Conservation (phyloP, 2,113 vertebrate genomes). For the Coryphaenoides rupestris region DNA sequence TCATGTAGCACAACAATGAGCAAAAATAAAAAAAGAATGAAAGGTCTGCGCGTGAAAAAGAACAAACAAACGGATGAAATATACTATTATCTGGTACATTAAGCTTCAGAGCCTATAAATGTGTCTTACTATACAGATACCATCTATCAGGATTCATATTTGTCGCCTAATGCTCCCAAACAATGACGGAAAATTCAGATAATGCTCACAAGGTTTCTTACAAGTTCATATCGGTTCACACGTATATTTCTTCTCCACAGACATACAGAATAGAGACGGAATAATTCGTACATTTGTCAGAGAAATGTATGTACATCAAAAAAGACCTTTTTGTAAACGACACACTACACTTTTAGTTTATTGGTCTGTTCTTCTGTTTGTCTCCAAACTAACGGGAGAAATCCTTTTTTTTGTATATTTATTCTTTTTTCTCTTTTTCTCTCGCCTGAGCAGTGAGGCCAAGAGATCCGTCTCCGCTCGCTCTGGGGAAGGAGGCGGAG, state of each 20-base stretch:
- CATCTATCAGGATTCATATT: slow-evolving; percentile 46
- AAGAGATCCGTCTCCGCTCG: slow-evolving; percentile 43
- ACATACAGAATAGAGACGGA: slow-evolving; percentile 79
- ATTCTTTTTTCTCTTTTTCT: slow-evolving; percentile 37
- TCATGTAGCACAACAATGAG: slow-evolving; percentile 71
- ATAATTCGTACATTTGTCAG: slow-evolving; percentile 71
- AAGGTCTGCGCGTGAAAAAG: slow-evolving; percentile 51
- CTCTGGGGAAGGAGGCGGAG: slow-evolving; percentile 29
- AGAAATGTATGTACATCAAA: slow-evolving; percentile 85
- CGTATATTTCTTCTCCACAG: slow-evolving; percentile 76
- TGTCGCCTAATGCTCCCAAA: slow-evolving; percentile 59
- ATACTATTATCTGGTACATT: slow-evolving; percentile 50
- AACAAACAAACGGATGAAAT: slow-evolving; percentile 53
- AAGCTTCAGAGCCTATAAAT: slow-evolving; percentile 46
- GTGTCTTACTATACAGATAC: slow-evolving; percentile 56
- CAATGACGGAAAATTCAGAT: slow-evolving; percentile 60
- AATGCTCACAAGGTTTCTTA: slow-evolving; percentile 69
- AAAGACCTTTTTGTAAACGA: slow-evolving; percentile 79
- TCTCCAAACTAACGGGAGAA: slow-evolving; percentile 45
- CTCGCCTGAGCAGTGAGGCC: slow-evolving; percentile 36
- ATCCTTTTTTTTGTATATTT: slow-evolving; percentile 30
- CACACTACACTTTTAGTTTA: slow-evolving; percentile 75
- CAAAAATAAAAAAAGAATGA: slow-evolving; percentile 63
- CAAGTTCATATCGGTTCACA: slow-evolving; percentile 72
- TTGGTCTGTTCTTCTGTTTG: slow-evolving; percentile 14